phyloP scores from a whole-genome alignment of 2,888 invertebrate genomes.

The Parnassius mnemosyne region DNA sequence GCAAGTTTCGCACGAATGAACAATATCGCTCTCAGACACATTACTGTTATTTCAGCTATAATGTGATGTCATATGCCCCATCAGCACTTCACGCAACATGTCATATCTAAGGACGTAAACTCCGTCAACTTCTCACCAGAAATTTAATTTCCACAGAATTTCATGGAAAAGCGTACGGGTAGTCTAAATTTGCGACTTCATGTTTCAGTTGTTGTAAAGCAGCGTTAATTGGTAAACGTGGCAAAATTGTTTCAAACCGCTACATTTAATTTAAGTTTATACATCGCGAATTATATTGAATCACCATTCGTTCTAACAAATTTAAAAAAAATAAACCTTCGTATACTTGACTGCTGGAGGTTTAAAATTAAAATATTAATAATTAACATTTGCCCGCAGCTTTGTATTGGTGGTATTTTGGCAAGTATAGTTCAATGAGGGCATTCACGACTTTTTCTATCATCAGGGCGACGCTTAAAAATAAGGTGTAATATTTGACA shows the following conservation, averaged over 20 bases:
- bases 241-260: background rate
- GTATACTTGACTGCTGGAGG: no score
- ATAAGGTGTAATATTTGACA: no score
- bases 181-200: slow-evolving; percentile 57
- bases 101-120: slow-evolving; percentile 37
- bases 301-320: no score
- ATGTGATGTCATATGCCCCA: slow-evolving; percentile 28
- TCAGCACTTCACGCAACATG: slow-evolving; percentile 46
- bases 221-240: slow-evolving; percentile 47
- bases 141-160: slow-evolving; percentile 65
- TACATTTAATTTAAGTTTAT: background rate
- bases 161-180: slow-evolving; percentile 55
- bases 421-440: no score
- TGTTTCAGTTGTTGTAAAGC: slow-evolving; percentile 63
- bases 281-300: no score
- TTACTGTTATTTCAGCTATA: slow-evolving; percentile 11
- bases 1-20: slow-evolving; percentile 18
- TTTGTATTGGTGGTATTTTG: no score
- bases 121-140: slow-evolving; percentile 50
- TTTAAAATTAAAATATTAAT: no score
- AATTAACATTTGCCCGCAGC: no score
- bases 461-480: no score
- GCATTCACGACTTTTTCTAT: no score
- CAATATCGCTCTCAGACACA: slow-evolving; percentile 6
- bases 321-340: no score